Evolutionary conservation across 2,888 invertebrate genomes (phyloP), one percentile per base, ranked within the genome.

Genomic region (Herminia tarsipennalis): DNA sequence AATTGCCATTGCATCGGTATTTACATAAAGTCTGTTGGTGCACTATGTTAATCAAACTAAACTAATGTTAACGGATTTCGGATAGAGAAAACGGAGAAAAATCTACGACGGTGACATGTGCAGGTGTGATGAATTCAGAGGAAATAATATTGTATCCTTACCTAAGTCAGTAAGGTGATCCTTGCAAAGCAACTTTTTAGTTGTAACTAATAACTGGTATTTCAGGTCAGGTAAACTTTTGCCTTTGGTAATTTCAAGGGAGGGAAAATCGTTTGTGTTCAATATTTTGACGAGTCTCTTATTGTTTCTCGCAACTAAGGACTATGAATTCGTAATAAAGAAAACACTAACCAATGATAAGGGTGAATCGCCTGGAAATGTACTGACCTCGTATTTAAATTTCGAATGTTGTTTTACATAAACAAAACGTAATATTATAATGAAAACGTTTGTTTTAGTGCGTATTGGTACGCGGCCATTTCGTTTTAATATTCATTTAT

Each of bases 301-400:
- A 40, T 16, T 38, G 8, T 14, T 29, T 46, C 33, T 28, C 10
- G 32, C 12, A 34, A 29, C 17, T 33, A 46, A 49, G 5, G 27
- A 13, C 32, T 47, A 50, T 61, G 61, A 58, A 49, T 57, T 47
- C 30, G 33, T 38, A 44, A 33, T 46, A 20, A 28, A 33, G 20
- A 46, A 24, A 21, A 45, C 33, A 29, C 17, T 41, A 33, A 28
- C 39, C 12, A 27, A 25, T 25, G 16, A 40, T 47, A 38, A 33
- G 52, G 56, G 47, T 56, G 39, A 49, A 53, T 38, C 30, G 40
- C 42, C 8, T 48, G 40, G 32, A 51, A 55, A 34, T 63, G 62
- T 53, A 64, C 48, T 43, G 21, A 24, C 28, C 41, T 32, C 30
- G 32, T 55, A 74, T 74, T 70, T 65, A 64, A 64, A 70, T 63